phyloP scores from a whole-genome alignment of 2,888 invertebrate species.

The Acleris emargana region DNA sequence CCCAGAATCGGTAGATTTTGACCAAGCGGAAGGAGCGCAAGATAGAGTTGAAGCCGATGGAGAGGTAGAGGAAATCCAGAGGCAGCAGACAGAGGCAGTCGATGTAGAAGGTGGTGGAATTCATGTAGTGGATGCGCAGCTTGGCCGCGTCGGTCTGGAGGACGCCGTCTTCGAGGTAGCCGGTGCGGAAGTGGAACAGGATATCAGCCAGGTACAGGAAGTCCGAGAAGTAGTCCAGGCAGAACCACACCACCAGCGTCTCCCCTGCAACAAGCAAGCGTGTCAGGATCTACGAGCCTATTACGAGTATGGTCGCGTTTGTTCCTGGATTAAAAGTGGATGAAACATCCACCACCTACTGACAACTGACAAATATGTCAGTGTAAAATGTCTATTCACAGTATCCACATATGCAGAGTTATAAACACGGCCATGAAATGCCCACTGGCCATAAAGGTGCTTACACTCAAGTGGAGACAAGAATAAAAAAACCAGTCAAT shows the following conservation, averaged over 20 bases:
- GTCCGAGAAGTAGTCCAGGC: slow-evolving; percentile 98
- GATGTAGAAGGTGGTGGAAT: slow-evolving; percentile 98
- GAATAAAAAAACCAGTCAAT: too few relatives aligned
- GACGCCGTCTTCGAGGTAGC: slow-evolving; percentile 98
- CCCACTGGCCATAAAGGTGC: too few relatives aligned
- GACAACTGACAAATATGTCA: too few relatives aligned
- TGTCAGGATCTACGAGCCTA: slow-evolving; percentile 6
- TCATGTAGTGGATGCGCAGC: slow-evolving; percentile 98
- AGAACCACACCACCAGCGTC: slow-evolving; percentile 97
- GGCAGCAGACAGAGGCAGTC: slow-evolving; percentile 99
- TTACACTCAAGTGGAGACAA: too few relatives aligned
- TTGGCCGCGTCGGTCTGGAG: slow-evolving; percentile 97
- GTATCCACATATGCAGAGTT: too few relatives aligned
- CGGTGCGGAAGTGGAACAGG: slow-evolving; percentile 98
- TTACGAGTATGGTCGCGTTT: slow-evolving; percentile 1
- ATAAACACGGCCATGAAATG: too few relatives aligned
- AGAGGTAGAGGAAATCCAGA: slow-evolving; percentile 98
- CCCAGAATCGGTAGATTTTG: slow-evolving; percentile 99
- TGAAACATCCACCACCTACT: too few relatives aligned
- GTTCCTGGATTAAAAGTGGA: too few relatives aligned
- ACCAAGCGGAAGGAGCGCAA: slow-evolving; percentile 97
- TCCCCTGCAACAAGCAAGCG: slow-evolving; percentile 85
- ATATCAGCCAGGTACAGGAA: slow-evolving; percentile 98
- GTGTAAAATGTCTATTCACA: too few relatives aligned
- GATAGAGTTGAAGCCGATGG: slow-evolving; percentile 98